Evolutionary conservation across 2,888 invertebrate genomes (phyloP).

Genomic region (Drosophila testacea): DNA sequence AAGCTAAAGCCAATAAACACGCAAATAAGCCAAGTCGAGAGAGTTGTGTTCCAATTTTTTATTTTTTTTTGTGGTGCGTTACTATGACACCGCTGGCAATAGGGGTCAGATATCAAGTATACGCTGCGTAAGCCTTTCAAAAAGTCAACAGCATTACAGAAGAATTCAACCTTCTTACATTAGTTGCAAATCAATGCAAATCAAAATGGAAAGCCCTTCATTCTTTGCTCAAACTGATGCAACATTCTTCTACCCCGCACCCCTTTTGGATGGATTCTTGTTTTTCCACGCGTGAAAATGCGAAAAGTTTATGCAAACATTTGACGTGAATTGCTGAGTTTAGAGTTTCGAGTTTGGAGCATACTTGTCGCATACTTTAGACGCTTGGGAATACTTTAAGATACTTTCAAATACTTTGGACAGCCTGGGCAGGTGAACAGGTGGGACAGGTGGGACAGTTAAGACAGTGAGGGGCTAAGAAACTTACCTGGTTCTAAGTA

Average conservation of each 20-base stretch:
- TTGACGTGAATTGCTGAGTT: conserved; percentile 54
- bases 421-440: conserved; percentile 20
- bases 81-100: conserved; percentile 9
- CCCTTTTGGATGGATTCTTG: not conserved
- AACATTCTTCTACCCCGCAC: too few relatives aligned
- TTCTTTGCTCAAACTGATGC: conserved; percentile 10
- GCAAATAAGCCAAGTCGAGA: conserved; percentile 69
- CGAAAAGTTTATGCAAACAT: conserved; percentile 67
- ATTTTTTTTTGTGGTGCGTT: conserved; percentile 14
- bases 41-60: conserved; percentile 32
- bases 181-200: conserved; percentile 28
- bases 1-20: conserved; percentile 76
- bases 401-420: conserved; percentile 47
- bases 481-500: conserved; percentile 66
- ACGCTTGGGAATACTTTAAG: conserved; percentile 26
- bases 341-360: conserved; percentile 54
- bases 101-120: conserved; percentile 57
- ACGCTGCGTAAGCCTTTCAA: conserved; percentile 36
- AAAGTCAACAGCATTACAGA: conserved; percentile 21
- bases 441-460: not conserved
- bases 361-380: conserved; percentile 66
- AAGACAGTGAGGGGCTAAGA: not conserved
- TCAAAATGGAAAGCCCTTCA: conserved; percentile 37
- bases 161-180: conserved; percentile 24
- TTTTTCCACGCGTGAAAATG: conserved; percentile 63